Evolutionary conservation across 2,797 vertebrate species (phyloP).

Genomic region (Pseudochirops corinnae): DNA sequence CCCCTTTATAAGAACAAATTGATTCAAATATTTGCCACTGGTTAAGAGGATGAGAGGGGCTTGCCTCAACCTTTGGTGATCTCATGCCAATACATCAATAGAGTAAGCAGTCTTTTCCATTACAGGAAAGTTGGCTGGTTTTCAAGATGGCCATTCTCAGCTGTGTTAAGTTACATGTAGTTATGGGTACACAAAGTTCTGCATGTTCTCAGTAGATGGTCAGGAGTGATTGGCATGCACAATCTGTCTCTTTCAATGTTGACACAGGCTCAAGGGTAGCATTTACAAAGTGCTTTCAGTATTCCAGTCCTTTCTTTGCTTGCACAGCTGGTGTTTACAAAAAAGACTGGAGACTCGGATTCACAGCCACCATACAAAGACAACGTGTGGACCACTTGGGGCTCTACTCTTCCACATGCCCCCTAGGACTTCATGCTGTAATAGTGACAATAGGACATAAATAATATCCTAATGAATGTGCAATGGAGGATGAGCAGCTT

Average conservation of each 20-base stretch:
- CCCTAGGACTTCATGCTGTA: neutral
- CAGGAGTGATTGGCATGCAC: neutral
- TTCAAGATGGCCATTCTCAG: neutral
- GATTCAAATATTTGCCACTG: neutral
- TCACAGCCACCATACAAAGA: neutral
- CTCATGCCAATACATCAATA: neutral
- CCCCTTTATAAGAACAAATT: neutral
- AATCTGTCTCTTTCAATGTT: neutral
- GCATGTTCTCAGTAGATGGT: neutral
- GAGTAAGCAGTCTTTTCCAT: neutral
- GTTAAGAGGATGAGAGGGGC: neutral
- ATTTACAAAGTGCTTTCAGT: neutral
- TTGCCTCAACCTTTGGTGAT: neutral
- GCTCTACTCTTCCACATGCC: neutral
- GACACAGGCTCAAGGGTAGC: neutral
- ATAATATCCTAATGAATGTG: neutral
- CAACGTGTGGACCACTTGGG: neutral
- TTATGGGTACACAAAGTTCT: neutral
- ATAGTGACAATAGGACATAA: neutral
- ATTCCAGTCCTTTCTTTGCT: neutral
- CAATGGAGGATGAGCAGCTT: neutral
- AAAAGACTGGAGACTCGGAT: neutral
- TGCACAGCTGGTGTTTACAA: constrained; percentile 1
- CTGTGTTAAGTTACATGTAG: neutral
- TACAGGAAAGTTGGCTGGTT: neutral